Evolutionary conservation across 2,113 vertebrate species (phyloP), one percentile per base, ranked within the genome.

Genomic region (Callionymus lyra): DNA sequence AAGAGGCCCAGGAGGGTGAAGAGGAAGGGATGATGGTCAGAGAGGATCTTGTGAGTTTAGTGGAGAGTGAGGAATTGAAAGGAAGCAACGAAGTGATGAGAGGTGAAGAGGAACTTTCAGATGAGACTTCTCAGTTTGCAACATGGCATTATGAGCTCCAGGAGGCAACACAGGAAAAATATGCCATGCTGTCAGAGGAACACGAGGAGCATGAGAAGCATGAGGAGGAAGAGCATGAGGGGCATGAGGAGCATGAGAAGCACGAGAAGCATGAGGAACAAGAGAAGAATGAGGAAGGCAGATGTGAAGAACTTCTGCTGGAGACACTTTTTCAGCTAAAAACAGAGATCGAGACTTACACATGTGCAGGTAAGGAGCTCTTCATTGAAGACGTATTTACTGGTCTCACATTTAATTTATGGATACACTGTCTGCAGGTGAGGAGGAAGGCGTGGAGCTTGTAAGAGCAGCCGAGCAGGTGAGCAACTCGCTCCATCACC

Each of bases 241-340:
- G 39, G 13, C 16, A 2, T 19, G 12, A 41, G 1, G 17, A 9
- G 33, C 6, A n/a, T 34, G 33, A n/a, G 10, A 2, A n/a, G n/a
- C 6, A 3, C 5, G 2, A 5, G 13, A 16, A 34, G 18, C 36
- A 15, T 40, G 31, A 38, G n/a, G 50, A 44, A 44, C 44, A 19
- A 37, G 40, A 54, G 39, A 41, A 59, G 49, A 46, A n/a, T 51
- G 56, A 51, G 59, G 56, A 6, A 1, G 59, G 50, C 50, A 47
- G 53, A 55, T 47, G 36, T 43, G 72, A 71, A 42, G 49, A 62
- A 16, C 15, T 78, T 31, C 59, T 90, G 9, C 74, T 75, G 50
- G 70, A 85, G 27, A 48, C 88, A 0, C 50, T 87, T 34, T 75
- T 76, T 36, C 76, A 72, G 65, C 71, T 93, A 59, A 82, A 79